Conservation (phyloP, 2,888 invertebrate genomes). For the Nephrotoma appendiculata region DNA sequence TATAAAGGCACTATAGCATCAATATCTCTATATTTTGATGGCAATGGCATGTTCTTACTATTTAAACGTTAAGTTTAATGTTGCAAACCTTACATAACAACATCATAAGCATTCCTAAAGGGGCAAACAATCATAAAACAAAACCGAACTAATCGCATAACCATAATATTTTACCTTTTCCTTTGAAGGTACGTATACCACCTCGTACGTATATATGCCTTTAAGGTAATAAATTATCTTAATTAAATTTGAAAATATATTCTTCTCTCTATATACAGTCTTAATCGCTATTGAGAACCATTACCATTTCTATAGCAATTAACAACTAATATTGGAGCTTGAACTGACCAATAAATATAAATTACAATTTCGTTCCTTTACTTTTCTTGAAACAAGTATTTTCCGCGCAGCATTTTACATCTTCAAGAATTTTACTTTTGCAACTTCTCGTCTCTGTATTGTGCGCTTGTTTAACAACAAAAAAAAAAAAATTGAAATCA, state of each 20-base stretch:
- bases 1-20: too few species aligned
- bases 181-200: not conserved
- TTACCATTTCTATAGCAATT: too few species aligned
- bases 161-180: not conserved
- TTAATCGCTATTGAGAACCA: too few species aligned
- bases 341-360: not conserved
- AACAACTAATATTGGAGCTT: not conserved
- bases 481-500: not conserved
- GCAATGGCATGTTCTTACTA: too few species aligned
- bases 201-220: not conserved
- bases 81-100: too few species aligned
- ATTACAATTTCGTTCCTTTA: not conserved
- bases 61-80: too few species aligned
- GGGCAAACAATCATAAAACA: too few species aligned
- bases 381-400: not conserved
- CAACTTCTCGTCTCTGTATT: not conserved
- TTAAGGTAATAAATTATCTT: not conserved
- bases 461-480: not conserved
- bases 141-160: too few species aligned
- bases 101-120: too few species aligned
- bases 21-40: too few species aligned
- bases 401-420: not conserved
- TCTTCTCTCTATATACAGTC: too few species aligned
- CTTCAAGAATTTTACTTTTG: not conserved
- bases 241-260: not conserved